A percentile compares a stretch with the other conserved stretches of the same genome.
These are phyloP conservation scores for Scelioninae gen. 2 DNA, from an alignment of 2,888 invertebrate genomes.

Conservation along the genomic window DNA sequence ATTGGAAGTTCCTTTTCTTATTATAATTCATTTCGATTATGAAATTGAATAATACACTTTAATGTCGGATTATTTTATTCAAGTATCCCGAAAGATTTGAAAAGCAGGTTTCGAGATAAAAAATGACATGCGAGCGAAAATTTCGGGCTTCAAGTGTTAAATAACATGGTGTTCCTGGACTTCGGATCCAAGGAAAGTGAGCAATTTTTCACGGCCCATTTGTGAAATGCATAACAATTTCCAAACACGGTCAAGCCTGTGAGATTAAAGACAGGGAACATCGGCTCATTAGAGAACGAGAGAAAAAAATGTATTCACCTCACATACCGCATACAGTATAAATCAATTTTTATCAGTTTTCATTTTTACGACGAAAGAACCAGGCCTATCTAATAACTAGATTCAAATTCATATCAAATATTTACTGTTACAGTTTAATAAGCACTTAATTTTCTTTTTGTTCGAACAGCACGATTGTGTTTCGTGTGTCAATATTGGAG, in stretches of 20 bases:
- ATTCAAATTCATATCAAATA: not conserved
- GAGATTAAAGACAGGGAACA: not conserved
- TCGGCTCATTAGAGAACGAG: not conserved
- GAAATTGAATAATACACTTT: slow-evolving; percentile 6
- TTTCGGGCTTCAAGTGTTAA: slow-evolving; percentile 19
- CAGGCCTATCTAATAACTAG: not conserved
- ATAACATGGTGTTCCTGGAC: slow-evolving; percentile 21
- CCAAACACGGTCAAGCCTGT: not conserved
- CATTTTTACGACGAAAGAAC: not conserved
- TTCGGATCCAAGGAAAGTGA: slow-evolving; percentile 29
- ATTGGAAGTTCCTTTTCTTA: too few relatives aligned
- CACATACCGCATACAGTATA: not conserved
- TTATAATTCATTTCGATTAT: slow-evolving; percentile 13
- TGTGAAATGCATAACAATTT: slow-evolving; percentile 19
- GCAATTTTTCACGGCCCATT: slow-evolving; percentile 33
- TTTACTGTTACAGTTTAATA: slow-evolving; percentile 9
- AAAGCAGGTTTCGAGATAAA: slow-evolving; percentile 22
- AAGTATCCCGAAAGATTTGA: slow-evolving; percentile 10
- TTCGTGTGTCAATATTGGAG: slow-evolving; percentile 11
- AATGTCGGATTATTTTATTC: not conserved
- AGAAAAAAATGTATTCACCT: not conserved
- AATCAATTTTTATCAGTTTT: slow-evolving; percentile 9
- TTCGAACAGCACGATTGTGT: not conserved
- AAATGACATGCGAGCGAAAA: slow-evolving; percentile 25
- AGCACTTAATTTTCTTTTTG: not conserved